Conservation (phyloP, 2,888 invertebrate species). For the Scaptomyza parva region DNA sequence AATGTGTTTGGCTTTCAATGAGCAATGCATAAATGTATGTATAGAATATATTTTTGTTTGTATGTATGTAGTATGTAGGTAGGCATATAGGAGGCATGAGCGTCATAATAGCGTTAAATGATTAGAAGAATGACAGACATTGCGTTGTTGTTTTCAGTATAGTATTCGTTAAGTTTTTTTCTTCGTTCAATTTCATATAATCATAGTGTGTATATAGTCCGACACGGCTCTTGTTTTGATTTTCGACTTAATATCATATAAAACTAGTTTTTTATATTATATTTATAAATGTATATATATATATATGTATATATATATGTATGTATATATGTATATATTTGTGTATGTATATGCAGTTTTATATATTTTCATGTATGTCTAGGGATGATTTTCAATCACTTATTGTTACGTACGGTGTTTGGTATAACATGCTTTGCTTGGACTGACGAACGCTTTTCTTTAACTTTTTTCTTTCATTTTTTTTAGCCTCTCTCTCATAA, state of each 20-base stretch:
- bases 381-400: slow-evolving; percentile 83
- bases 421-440: slow-evolving; percentile 73
- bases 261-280: slow-evolving; percentile 45
- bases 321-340: slow-evolving; percentile 43
- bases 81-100: slow-evolving; percentile 38
- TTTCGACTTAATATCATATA: slow-evolving; percentile 49
- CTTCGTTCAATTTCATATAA: slow-evolving; percentile 30
- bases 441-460: slow-evolving; percentile 42
- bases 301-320: slow-evolving; percentile 38
- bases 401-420: slow-evolving; percentile 84
- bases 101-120: slow-evolving; percentile 38
- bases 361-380: slow-evolving; percentile 59
- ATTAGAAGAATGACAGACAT: slow-evolving; percentile 37
- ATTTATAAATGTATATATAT: slow-evolving; percentile 33
- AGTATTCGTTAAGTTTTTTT: slow-evolving; percentile 19
- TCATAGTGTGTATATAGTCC: slow-evolving; percentile 43
- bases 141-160: slow-evolving; percentile 39
- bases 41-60: slow-evolving; percentile 13
- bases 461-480: background rate
- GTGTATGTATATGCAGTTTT: slow-evolving; percentile 31
- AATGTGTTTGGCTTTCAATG: slow-evolving; percentile 34
- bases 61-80: slow-evolving; percentile 25
- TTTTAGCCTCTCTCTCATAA: slow-evolving; percentile 6
- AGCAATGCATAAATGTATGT: slow-evolving; percentile 40
- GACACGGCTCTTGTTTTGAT: slow-evolving; percentile 25